phyloP scores from a whole-genome alignment of 2,113 vertebrate genomes.

The Ranitomeya imitator region DNA sequence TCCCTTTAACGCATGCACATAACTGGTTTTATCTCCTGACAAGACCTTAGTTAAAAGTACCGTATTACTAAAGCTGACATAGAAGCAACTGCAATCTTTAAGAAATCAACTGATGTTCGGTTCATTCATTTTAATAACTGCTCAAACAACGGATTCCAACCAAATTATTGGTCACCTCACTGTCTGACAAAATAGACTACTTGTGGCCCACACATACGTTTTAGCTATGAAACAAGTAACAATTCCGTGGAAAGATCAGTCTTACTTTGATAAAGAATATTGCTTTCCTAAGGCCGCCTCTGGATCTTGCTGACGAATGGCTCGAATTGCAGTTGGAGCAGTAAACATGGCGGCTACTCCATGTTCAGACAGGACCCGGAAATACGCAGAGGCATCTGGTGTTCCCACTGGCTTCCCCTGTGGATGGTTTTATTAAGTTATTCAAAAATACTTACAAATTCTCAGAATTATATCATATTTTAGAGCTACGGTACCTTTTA shows the following conservation, averaged over 20 bases:
- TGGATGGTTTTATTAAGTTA: slow-evolving; percentile 70
- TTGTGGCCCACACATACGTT: too few relatives aligned
- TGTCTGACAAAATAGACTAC: too few relatives aligned
- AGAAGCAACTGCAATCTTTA: too few relatives aligned
- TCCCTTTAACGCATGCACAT: too few relatives aligned
- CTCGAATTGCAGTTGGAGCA: slow-evolving; percentile 93
- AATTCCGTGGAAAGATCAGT: slow-evolving; percentile 46
- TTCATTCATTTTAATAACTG: background rate
- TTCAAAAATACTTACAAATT: slow-evolving; percentile 29
- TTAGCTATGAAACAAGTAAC: background rate
- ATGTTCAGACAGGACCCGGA: slow-evolving; percentile 91
- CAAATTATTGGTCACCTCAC: background rate
- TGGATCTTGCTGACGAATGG: slow-evolving; percentile 94
- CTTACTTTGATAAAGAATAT: slow-evolving; percentile 85
- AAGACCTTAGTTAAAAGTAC: background rate
- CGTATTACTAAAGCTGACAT: background rate
- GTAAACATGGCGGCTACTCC: slow-evolving; percentile 86
- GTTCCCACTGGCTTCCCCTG: slow-evolving; percentile 97
- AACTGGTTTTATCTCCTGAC: too few relatives aligned
- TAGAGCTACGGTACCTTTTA: background rate
- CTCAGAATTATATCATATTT: background rate
- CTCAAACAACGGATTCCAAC: background rate
- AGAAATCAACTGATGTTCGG: too few relatives aligned
- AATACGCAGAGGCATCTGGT: slow-evolving; percentile 90
- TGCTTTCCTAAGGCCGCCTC: slow-evolving; percentile 76